Evolutionary conservation across 2,797 vertebrate genomes (phyloP), one percentile per base, ranked within the genome.

Genomic region (Thripadectes ignobilis): DNA sequence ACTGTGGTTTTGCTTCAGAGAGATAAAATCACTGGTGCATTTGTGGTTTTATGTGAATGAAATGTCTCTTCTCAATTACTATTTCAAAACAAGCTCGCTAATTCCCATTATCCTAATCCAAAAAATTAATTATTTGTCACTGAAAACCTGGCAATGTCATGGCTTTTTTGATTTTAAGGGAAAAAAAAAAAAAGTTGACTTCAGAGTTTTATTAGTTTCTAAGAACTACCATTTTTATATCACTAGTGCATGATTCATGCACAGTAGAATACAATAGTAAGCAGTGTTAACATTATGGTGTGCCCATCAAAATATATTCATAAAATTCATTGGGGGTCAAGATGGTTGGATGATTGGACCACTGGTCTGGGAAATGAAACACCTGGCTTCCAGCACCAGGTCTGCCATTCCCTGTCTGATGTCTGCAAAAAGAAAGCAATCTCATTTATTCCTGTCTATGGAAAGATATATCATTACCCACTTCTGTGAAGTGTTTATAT

Each of bases 21-120:
- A 59, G 71, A 76, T 92, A 92, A 62, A 90, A 88, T 89, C 68
- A 79, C 20, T 73, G 83, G 23, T 75, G 73, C 32, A 10, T 63
- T 85, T 88, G 77, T 93, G 88, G 73, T 34, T 93, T 88, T 73
- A 55, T 45, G 24, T 84, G 81, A 92, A 88, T 83, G 57, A 89
- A 87, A 78, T 67, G 21, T 86, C 29, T 72, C 62, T 71, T 79
- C 73, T 91, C 77, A 78, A 13, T 83, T 86, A 34, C 51, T 80
- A 4, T 84, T 75, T 77, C 62, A 71, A 61, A 51, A 58, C 8
- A 91, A 65, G 19, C 30, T 49, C 77, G 16, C 69, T 88, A 83
- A 73, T 91, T 88, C 38, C 34, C 20, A 1, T 73, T 92, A 55
- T 82, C 48, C 30, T 85, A 48, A 52, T 41, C 7, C 65, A 36